A percentile compares a stretch with the other conserved stretches of the same genome.
phyloP scores from a whole-genome alignment of 92 coral and sea anemone genomes.

The Parazoanthus darwini region DNA sequence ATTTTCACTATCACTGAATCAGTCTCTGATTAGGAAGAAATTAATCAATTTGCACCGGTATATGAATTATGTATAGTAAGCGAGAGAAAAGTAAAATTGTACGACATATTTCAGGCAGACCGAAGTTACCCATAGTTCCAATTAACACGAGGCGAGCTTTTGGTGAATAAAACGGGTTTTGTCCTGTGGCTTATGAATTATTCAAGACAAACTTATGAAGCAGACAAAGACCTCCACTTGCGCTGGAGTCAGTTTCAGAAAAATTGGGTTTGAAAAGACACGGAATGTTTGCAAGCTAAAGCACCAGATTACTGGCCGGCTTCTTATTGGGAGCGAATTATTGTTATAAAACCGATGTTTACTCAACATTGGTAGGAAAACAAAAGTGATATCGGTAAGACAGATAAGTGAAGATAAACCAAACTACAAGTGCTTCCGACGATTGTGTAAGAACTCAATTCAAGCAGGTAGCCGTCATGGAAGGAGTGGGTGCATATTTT shows the following conservation, averaged over 20 bases:
- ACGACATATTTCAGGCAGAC: not conserved
- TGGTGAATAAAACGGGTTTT: constrained; percentile 23
- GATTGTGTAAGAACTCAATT: not conserved
- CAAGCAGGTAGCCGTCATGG: not conserved
- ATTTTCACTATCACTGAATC: constrained; percentile 2
- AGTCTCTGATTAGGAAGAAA: not conserved
- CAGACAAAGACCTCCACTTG: not conserved
- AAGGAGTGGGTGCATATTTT: not conserved
- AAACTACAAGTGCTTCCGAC: constrained; percentile 9
- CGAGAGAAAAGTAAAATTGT: not conserved
- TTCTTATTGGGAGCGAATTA: constrained; percentile 14
- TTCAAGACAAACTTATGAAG: not conserved
- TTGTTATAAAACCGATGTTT: constrained; percentile 16
- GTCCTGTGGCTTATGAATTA: constrained; percentile 10
- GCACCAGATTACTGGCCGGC: not conserved
- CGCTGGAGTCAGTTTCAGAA: not conserved
- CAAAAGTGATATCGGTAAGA: constrained; percentile 15
- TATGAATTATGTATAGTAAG: constrained; percentile 1
- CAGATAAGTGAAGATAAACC: constrained; percentile 6
- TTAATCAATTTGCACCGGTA: constrained; percentile 4
- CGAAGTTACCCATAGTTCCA: constrained; percentile 1
- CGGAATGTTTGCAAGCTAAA: not conserved
- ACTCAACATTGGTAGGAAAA: not conserved
- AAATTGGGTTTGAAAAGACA: not conserved
- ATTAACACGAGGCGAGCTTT: not conserved